Conservation (phyloP, 2,797 vertebrate species). For the Hoplostethus atlanticus region DNA sequence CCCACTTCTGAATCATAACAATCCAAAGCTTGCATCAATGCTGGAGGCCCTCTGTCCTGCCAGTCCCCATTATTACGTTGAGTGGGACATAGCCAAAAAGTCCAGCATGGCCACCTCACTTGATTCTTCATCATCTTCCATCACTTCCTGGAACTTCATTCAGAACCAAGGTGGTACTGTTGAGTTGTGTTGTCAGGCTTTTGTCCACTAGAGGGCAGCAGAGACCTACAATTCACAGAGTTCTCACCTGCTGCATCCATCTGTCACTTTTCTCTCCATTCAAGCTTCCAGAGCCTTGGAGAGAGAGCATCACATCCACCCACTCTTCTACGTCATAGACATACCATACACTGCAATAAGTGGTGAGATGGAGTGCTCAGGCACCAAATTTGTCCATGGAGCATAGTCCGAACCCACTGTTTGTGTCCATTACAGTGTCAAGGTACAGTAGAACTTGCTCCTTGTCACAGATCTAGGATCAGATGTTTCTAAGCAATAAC, state of each 20-base stretch:
- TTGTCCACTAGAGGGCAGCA: constrained; percentile 77
- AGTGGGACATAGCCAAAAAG: constrained; percentile 57
- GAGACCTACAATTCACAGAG: constrained; percentile 40
- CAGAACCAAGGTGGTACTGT: constrained; percentile 19
- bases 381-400: constrained; percentile 34
- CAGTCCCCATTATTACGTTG: constrained; percentile 37
- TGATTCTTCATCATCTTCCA: constrained; percentile 25
- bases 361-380: constrained; percentile 11
- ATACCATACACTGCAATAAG: constrained; percentile 22
- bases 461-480: constrained; percentile 27
- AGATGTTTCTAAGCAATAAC: constrained; percentile 16
- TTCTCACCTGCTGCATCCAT: constrained; percentile 44
- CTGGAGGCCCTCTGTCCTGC: constrained; percentile 17
- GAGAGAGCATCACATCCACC: constrained; percentile 30
- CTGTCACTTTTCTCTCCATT: constrained; percentile 31
- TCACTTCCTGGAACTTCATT: constrained; percentile 40
- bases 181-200: constrained; percentile 30
- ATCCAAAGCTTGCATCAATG: constrained; percentile 34
- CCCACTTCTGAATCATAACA: background rate
- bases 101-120: constrained; percentile 53
- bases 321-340: constrained; percentile 26
- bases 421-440: constrained; percentile 13
- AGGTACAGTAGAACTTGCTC: constrained; percentile 8
- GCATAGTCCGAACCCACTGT: constrained; percentile 16
- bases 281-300: constrained; percentile 64